Evolutionary conservation across 2,113 vertebrate genomes (phyloP).

Genomic region (Lagopus muta): DNA sequence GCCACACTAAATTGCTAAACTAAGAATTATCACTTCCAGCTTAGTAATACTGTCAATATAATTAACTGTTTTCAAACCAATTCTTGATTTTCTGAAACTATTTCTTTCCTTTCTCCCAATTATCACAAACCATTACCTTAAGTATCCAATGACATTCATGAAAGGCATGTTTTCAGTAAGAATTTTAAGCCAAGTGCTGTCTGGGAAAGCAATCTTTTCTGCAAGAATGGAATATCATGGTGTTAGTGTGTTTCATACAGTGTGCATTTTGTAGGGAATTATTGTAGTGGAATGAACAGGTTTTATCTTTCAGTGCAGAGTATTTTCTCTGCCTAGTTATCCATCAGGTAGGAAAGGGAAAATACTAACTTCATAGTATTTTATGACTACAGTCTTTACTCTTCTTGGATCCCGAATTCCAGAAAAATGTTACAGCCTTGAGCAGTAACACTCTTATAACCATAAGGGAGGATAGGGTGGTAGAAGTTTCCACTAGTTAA

Average conservation of each 20-base stretch:
- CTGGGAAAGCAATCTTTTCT: constrained; percentile 25
- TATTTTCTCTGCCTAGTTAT: constrained; percentile 48
- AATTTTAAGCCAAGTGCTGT: constrained; percentile 14
- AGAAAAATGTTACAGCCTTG: background rate
- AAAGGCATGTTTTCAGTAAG: background rate
- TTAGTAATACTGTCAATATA: background rate
- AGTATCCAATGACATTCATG: background rate
- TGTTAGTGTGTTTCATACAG: constrained; percentile 56
- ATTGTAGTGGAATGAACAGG: constrained; percentile 48
- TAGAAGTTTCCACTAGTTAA: background rate
- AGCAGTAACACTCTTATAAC: background rate
- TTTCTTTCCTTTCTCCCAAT: background rate
- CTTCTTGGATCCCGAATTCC: constrained; percentile 23
- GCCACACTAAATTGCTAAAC: background rate
- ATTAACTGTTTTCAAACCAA: background rate
- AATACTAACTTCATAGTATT: background rate
- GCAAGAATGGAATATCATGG: constrained; percentile 38
- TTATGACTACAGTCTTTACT: constrained; percentile 18
- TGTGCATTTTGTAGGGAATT: constrained; percentile 49
- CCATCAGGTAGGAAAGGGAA: constrained; percentile 28
- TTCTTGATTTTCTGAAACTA: background rate
- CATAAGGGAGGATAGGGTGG: background rate
- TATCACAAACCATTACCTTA: background rate
- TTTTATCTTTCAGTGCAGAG: constrained; percentile 61
- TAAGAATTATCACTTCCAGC: background rate